These are phyloP conservation scores for Uromys caudimaculatus DNA, from an alignment of 2,797 vertebrate genomes.

Conservation along the genomic window DNA sequence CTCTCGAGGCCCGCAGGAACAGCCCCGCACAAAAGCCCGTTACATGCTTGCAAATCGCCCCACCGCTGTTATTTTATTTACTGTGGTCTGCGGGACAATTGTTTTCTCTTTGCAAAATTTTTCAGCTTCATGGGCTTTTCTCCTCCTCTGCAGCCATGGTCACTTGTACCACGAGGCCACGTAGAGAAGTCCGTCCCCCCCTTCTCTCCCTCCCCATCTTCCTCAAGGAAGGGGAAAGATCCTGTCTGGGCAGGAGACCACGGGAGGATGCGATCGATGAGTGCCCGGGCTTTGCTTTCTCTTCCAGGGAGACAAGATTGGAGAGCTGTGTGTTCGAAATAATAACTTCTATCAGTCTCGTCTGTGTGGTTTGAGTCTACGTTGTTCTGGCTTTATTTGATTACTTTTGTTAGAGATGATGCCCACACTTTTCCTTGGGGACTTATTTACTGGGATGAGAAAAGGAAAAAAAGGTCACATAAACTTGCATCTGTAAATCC, in stretches of 20 bases:
- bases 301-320: conserved; percentile 1
- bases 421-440: not conserved
- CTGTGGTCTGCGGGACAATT: conserved; percentile 89
- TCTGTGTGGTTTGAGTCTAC: not conserved
- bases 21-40: conserved; percentile 94
- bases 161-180: conserved; percentile 82
- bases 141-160: conserved; percentile 68
- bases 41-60: conserved; percentile 98
- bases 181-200: conserved; percentile 51
- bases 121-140: conserved; percentile 80
- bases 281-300: not conserved
- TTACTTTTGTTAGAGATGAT: conserved; percentile 58
- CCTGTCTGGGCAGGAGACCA: not conserved
- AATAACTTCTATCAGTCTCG: not conserved
- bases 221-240: not conserved
- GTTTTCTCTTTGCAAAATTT: conserved; percentile 88
- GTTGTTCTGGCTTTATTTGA: conserved; percentile 10
- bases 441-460: conserved; percentile 35
- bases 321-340: conserved; percentile 48
- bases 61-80: conserved; percentile 94
- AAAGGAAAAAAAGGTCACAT: not conserved
- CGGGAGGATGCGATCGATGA: not conserved
- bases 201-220: conserved; percentile 5
- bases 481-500: not conserved
- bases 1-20: conserved; percentile 89